Conservation (phyloP, 2,888 invertebrate genomes). For the Copidosoma aretas region DNA sequence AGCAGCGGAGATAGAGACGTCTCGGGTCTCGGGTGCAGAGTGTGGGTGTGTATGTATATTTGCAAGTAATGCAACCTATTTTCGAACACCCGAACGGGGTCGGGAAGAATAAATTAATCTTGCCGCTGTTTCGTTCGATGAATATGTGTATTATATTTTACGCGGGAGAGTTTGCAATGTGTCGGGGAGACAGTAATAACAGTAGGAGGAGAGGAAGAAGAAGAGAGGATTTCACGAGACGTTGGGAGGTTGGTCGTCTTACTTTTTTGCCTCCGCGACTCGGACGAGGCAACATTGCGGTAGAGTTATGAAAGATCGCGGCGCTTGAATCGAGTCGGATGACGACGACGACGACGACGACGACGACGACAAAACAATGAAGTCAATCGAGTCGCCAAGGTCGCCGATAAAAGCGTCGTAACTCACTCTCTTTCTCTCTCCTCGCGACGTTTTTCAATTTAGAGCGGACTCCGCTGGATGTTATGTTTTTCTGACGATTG, state of each 20-base stretch:
- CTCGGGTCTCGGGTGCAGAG: background rate
- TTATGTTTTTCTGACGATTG: too few relatives aligned
- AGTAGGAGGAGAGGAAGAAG: too few relatives aligned
- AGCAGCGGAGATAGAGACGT: background rate
- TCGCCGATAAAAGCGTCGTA: conserved; percentile 39
- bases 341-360: too few relatives aligned
- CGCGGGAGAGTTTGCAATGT: too few relatives aligned
- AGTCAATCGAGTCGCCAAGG: conserved; percentile 40
- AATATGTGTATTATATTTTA: too few relatives aligned
- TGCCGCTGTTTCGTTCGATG: too few relatives aligned
- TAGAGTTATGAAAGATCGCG: conserved; percentile 33
- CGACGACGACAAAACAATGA: conserved; percentile 40
- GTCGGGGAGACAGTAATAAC: too few relatives aligned
- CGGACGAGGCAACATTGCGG: too few relatives aligned
- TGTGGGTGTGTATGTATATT: too few relatives aligned
- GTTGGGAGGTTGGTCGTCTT: conserved; percentile 16
- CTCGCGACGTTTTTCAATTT: conserved; percentile 26
- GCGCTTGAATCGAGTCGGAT: conserved; percentile 34
- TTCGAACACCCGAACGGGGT: background rate
- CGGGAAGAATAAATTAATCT: too few relatives aligned
- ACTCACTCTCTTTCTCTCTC: conserved; percentile 4
- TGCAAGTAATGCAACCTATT: background rate
- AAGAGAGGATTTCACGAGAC: conserved; percentile 14
- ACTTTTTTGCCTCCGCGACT: conserved; percentile 26
- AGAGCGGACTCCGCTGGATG: background rate